phyloP scores from a whole-genome alignment of 1,140 invertebrate species.

The Sinonovacula constricta region DNA sequence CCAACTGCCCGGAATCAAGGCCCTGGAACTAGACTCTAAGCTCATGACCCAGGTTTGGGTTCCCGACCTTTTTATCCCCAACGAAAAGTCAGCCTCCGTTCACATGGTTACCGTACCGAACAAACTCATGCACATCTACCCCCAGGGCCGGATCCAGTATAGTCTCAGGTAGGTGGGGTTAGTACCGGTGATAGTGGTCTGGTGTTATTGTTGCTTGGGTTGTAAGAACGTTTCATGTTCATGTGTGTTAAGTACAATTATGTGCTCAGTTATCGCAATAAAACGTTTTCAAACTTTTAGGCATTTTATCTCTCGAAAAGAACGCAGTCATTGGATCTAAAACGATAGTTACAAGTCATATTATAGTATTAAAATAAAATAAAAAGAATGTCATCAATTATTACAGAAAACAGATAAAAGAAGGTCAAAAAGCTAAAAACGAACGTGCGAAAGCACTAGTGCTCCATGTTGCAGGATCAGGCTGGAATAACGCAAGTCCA shows the following conservation, averaged over 20 bases:
- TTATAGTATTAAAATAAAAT: too few relatives aligned
- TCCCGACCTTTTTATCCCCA: slow-evolving; percentile 85
- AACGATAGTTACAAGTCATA: too few relatives aligned
- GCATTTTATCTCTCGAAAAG: too few relatives aligned
- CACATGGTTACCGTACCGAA: slow-evolving; percentile 82
- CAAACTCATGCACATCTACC: slow-evolving; percentile 84
- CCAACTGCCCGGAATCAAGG: slow-evolving; percentile 38
- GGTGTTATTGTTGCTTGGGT: background rate
- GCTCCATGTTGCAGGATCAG: too few relatives aligned
- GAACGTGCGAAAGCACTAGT: too few relatives aligned
- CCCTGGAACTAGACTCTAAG: slow-evolving; percentile 84
- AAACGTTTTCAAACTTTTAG: too few relatives aligned
- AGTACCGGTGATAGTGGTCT: background rate
- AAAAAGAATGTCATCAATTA: too few relatives aligned
- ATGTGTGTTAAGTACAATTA: slow-evolving; percentile 1
- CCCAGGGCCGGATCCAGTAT: slow-evolving; percentile 83
- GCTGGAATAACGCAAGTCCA: too few relatives aligned
- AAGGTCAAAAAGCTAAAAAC: too few relatives aligned
- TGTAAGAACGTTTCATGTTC: background rate
- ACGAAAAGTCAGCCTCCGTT: slow-evolving; percentile 82
- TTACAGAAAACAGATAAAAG: too few relatives aligned
- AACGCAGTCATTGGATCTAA: too few relatives aligned
- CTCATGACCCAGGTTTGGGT: slow-evolving; percentile 88
- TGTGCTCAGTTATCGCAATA: too few relatives aligned
- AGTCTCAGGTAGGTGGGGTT: slow-evolving; percentile 71